Evolutionary conservation across 2,888 invertebrate genomes (phyloP).

Genomic region (Harmothoe impar): DNA sequence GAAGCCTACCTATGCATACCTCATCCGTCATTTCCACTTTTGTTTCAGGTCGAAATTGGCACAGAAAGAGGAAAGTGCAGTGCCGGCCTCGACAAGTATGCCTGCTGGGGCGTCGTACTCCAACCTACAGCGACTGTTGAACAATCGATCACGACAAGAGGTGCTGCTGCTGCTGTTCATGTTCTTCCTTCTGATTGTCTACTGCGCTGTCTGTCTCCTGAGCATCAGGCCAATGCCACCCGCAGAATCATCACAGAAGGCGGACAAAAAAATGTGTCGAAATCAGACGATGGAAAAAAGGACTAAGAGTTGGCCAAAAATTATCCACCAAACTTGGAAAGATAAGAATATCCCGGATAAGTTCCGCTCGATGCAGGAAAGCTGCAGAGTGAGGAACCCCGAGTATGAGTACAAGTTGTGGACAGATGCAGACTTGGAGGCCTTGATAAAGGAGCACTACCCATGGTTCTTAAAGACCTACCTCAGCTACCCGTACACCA

Average conservation of each 20-base stretch:
- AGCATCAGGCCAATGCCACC: background rate
- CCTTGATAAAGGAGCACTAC: conserved; percentile 66
- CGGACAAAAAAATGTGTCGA: background rate
- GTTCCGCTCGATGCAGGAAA: background rate
- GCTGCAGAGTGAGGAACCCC: conserved; percentile 49
- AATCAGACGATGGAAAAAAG: background rate
- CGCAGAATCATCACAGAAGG: too few relatives aligned
- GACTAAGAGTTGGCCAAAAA: background rate
- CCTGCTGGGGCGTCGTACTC: background rate
- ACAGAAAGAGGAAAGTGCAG: background rate
- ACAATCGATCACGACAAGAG: background rate
- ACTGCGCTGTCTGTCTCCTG: background rate
- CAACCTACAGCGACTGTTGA: background rate
- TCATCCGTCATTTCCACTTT: too few relatives aligned
- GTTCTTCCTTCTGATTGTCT: background rate
- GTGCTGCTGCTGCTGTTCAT: background rate
- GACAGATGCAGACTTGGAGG: conserved; percentile 66
- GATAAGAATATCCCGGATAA: conserved; percentile 37
- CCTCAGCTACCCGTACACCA: conserved; percentile 67
- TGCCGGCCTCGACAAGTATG: background rate
- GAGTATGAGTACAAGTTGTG: conserved; percentile 67
- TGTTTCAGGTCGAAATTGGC: too few relatives aligned
- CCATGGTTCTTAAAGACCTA: conserved; percentile 68
- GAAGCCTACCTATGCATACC: too few relatives aligned
- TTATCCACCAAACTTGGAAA: conserved; percentile 61